Percentiles rank a stretch among this genome's conserved stretches.
phyloP scores from a whole-genome alignment of 35 echinoderm and acorn worm species.

The Apostichopus californicus region DNA sequence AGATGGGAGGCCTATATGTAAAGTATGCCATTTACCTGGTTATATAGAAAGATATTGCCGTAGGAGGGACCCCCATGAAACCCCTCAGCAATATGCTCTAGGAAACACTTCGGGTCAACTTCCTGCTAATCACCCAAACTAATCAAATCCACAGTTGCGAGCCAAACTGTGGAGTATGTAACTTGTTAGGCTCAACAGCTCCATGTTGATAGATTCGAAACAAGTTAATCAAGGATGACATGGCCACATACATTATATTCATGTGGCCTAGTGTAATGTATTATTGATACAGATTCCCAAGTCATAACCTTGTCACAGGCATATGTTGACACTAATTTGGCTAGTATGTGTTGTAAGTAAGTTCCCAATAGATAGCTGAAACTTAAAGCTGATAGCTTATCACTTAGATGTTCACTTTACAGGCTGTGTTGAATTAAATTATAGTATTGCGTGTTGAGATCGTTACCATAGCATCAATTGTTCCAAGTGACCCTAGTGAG shows the following conservation, averaged over 20 bases:
- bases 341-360: no score
- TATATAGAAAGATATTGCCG: not conserved
- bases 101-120: no score
- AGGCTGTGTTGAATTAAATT: conserved; percentile 1
- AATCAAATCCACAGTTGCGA: not conserved
- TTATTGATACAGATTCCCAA: conserved; percentile 23
- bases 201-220: not conserved
- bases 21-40: not conserved
- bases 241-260: not conserved
- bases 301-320: conserved; percentile 11
- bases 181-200: not conserved
- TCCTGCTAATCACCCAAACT: not conserved
- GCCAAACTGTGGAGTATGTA: conserved; percentile 14
- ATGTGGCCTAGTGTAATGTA: not conserved
- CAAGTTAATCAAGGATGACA: not conserved
- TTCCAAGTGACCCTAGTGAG: not conserved
- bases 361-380: not conserved
- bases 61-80: no score
- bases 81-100: no score
- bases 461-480: not conserved
- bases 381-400: not conserved
- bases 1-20: not conserved
- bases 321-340: not conserved
- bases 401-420: conserved; percentile 3
- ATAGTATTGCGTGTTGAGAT: not conserved